Percentiles rank a stretch among this genome's conserved stretches.
Evolutionary conservation across 2,113 vertebrate species (phyloP).

Genomic region (Microcebus ravelobensis): DNA sequence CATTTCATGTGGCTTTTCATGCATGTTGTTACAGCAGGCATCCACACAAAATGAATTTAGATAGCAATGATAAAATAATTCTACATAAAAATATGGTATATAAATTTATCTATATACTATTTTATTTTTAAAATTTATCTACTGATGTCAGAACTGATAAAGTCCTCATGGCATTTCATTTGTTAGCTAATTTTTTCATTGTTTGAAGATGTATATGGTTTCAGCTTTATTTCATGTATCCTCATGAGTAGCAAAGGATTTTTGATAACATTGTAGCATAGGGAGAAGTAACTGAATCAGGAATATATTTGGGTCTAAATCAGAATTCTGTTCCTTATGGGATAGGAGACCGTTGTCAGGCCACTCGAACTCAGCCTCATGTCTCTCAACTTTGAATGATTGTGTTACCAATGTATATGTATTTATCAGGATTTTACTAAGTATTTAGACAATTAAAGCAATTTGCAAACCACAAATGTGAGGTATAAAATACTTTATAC

Average conservation of each 20-base stretch:
- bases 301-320: neutral
- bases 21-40: neutral
- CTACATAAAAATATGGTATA: neutral
- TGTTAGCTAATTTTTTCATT: neutral
- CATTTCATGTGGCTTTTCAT: neutral
- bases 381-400: neutral
- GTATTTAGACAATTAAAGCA: neutral
- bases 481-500: neutral
- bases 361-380: neutral
- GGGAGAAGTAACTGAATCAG: neutral
- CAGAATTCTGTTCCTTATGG: neutral
- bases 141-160: neutral
- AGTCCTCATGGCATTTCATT: neutral
- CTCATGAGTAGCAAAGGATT: neutral
- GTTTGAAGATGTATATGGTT: neutral
- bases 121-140: constrained; percentile 6
- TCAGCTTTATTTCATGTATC: neutral
- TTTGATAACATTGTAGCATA: neutral
- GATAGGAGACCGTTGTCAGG: neutral
- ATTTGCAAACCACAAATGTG: neutral
- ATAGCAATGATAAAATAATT: neutral
- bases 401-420: neutral
- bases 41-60: neutral
- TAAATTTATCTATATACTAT: neutral
- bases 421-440: neutral